Percentiles rank a stretch among this genome's conserved stretches.
These are phyloP conservation scores for Fopius arisanus DNA, from an alignment of 1,140 invertebrate species.

Conservation along the genomic window DNA sequence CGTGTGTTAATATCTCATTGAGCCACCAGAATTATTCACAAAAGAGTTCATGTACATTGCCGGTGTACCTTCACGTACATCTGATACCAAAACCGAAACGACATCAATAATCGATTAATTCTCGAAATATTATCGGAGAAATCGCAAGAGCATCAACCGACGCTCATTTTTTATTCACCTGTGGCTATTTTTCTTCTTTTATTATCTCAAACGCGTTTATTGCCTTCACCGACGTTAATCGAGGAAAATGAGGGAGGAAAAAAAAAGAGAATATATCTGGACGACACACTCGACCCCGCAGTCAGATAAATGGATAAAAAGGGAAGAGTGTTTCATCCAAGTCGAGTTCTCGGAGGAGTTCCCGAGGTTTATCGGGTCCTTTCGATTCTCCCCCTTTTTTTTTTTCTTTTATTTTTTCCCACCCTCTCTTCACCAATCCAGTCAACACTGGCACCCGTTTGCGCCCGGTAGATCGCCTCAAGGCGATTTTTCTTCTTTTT, in stretches of 20 bases:
- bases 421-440: not conserved
- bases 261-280: not conserved
- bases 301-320: not conserved
- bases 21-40: too few species aligned
- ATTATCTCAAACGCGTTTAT: not conserved
- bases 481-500: not conserved
- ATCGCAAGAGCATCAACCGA: too few species aligned
- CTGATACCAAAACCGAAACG: too few species aligned
- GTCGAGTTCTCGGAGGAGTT: conserved; percentile 21
- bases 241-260: not conserved
- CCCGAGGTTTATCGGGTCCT: conserved; percentile 22
- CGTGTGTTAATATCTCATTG: too few species aligned
- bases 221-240: conserved; percentile 23
- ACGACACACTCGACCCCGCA: conserved; percentile 11
- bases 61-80: too few species aligned
- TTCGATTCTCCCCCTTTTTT: not conserved
- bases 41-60: too few species aligned
- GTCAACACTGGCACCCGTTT: not conserved
- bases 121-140: too few species aligned
- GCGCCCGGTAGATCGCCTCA: not conserved
- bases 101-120: too few species aligned
- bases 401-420: conserved; percentile 2
- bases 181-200: conserved; percentile 2
- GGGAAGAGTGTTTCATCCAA: not conserved
- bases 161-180: not conserved